Evolutionary conservation across 37 sponge, comb jelly and placozoan genomes (phyloP).

Genomic region (Spongilla lacustris): DNA sequence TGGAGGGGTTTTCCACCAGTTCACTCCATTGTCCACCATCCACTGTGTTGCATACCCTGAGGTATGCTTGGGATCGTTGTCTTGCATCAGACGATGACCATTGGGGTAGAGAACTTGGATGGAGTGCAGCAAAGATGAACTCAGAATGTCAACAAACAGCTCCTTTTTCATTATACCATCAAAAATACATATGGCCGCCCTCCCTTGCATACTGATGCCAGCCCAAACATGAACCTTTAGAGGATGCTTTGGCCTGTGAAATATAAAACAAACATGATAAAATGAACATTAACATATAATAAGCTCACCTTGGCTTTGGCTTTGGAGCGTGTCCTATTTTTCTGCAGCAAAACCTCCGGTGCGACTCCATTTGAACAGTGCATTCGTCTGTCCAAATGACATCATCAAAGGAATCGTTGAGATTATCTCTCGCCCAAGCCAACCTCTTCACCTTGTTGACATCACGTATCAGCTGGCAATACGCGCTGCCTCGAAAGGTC

Average conservation of each 20-base stretch:
- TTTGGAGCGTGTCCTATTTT: conserved; percentile 32
- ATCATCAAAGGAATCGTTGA: conserved; percentile 14
- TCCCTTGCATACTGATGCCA: conserved; percentile 33
- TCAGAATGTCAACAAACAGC: conserved; percentile 20
- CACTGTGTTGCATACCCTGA: conserved; percentile 6
- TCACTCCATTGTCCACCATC: conserved; percentile 13
- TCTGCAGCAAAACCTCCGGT: conserved; percentile 44
- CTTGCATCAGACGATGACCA: conserved; percentile 25
- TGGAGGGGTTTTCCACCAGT: conserved; percentile 53
- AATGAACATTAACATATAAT: neutral
- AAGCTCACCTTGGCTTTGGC: conserved; percentile 23
- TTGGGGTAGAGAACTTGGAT: neutral
- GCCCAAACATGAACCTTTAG: conserved; percentile 51
- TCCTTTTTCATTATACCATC: conserved; percentile 46
- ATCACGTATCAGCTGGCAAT: conserved; percentile 44
- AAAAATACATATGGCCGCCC: conserved; percentile 40
- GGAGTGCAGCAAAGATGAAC: conserved; percentile 23
- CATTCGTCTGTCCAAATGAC: conserved; percentile 31
- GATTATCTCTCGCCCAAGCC: conserved; percentile 19
- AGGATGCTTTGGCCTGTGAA: conserved; percentile 45
- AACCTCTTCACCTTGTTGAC: conserved; percentile 34
- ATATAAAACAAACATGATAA: neutral
- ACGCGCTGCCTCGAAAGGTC: conserved; percentile 42
- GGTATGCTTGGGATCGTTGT: conserved; percentile 46
- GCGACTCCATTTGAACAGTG: conserved; percentile 36